These are phyloP conservation scores for Frankliniella fusca DNA, from an alignment of 2,888 invertebrate species.

Conservation along the genomic window DNA sequence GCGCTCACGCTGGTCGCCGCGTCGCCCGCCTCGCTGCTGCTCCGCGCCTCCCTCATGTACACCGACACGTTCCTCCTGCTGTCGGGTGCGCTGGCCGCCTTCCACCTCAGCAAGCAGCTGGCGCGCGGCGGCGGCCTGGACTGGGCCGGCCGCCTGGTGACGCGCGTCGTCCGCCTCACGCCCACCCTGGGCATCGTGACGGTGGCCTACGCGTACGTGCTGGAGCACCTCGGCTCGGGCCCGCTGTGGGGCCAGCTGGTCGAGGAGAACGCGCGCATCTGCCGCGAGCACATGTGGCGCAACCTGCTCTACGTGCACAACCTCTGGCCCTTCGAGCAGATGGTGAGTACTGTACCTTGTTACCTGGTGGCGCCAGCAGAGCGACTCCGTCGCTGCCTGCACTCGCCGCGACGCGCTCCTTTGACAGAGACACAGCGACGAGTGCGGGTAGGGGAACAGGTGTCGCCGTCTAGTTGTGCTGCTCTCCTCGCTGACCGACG, in stretches of 20 bases:
- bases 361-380: too few species aligned
- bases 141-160: slow-evolving; percentile 55
- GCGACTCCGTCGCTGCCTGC: too few species aligned
- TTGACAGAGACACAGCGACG: too few species aligned
- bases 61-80: slow-evolving; percentile 64
- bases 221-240: slow-evolving; percentile 61
- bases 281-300: slow-evolving; percentile 64
- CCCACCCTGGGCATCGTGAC: slow-evolving; percentile 60
- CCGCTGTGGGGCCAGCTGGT: slow-evolving; percentile 65
- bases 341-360: slow-evolving; percentile 59
- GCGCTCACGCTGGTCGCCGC: not conserved
- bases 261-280: slow-evolving; percentile 59
- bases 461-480: too few species aligned
- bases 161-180: slow-evolving; percentile 57
- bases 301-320: slow-evolving; percentile 65
- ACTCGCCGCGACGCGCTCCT: too few species aligned
- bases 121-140: slow-evolving; percentile 54
- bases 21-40: slow-evolving; percentile 45
- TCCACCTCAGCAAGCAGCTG: slow-evolving; percentile 56
- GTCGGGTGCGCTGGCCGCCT: slow-evolving; percentile 62
- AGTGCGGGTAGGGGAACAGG: too few species aligned
- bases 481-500: slow-evolving; percentile 34
- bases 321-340: slow-evolving; percentile 63
- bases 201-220: slow-evolving; percentile 63
- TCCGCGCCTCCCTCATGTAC: slow-evolving; percentile 61